phyloP scores from a whole-genome alignment of 2,888 invertebrate genomes.

The Acutogordius australiensis region DNA sequence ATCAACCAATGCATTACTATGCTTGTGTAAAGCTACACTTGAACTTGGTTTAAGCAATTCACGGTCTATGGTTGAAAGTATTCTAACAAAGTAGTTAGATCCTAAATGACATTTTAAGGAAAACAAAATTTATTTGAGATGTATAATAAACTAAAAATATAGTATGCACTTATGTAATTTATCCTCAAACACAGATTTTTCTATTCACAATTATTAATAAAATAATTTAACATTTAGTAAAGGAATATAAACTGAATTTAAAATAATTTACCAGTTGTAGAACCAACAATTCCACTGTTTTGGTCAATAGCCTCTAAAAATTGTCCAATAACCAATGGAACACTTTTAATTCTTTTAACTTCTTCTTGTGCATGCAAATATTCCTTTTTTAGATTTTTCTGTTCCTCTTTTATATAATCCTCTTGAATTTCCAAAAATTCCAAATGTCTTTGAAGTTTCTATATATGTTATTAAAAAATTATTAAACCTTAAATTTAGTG shows the following conservation, averaged over 20 bases:
- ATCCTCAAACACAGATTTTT: too few relatives aligned
- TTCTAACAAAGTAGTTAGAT: constrained; percentile 93
- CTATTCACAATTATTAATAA: too few relatives aligned
- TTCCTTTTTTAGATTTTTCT: constrained; percentile 86
- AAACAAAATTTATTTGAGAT: too few relatives aligned
- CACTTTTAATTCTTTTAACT: constrained; percentile 91
- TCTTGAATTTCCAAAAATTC: constrained; percentile 95
- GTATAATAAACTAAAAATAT: too few relatives aligned
- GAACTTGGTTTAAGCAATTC: constrained; percentile 88
- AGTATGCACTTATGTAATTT: too few relatives aligned
- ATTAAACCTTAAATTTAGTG: constrained; percentile 57
- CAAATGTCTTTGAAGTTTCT: constrained; percentile 77
- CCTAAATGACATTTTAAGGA: too few relatives aligned
- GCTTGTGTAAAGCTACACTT: constrained; percentile 88
- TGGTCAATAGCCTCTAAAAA: constrained; percentile 97
- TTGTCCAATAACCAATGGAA: constrained; percentile 90
- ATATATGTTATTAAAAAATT: constrained; percentile 13
- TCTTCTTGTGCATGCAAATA: constrained; percentile 72
- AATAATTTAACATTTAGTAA: too few relatives aligned
- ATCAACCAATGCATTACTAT: constrained; percentile 96
- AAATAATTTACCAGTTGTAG: constrained; percentile 42
- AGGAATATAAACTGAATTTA: too few relatives aligned
- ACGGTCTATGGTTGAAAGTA: constrained; percentile 82
- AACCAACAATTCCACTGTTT: constrained; percentile 93
- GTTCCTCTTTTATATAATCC: constrained; percentile 96